Evolutionary conservation across 2,888 invertebrate genomes (phyloP).

Genomic region (Marronus borbonicus): DNA sequence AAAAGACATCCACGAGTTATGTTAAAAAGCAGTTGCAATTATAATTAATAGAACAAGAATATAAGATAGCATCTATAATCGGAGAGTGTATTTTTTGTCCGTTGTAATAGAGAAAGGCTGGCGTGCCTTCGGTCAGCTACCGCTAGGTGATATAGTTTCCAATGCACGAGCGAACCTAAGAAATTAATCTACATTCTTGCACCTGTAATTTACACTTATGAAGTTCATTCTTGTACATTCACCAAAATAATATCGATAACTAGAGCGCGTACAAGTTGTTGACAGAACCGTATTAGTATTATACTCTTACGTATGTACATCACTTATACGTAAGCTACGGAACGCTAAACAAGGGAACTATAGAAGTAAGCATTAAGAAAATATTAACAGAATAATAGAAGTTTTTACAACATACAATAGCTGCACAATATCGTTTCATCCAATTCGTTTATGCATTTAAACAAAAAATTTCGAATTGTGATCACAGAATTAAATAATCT

Average conservation of each 20-base stretch:
- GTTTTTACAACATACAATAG: too few relatives aligned
- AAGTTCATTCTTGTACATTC: constrained; percentile 55
- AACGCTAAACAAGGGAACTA: too few relatives aligned
- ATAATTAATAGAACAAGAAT: constrained; percentile 56
- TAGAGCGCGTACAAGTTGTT: constrained; percentile 2
- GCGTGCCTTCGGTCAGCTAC: constrained; percentile 62
- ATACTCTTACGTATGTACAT: too few relatives aligned
- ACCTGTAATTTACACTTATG: constrained; percentile 64
- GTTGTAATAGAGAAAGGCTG: constrained; percentile 63
- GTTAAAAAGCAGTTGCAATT: constrained; percentile 53
- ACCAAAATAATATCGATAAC: constrained; percentile 30
- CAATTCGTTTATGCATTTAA: too few relatives aligned
- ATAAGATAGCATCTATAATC: constrained; percentile 57
- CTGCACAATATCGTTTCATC: too few relatives aligned
- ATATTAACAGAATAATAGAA: too few relatives aligned
- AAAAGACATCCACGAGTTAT: constrained; percentile 49
- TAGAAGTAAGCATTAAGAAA: too few relatives aligned
- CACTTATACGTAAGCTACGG: too few relatives aligned
- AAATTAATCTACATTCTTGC: constrained; percentile 65
- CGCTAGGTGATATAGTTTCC: constrained; percentile 64
- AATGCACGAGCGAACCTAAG: constrained; percentile 57
- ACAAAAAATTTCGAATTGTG: too few relatives aligned
- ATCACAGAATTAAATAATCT: too few relatives aligned
- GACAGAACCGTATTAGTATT: not conserved
- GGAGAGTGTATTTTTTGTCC: constrained; percentile 59